A percentile compares a stretch with the other conserved stretches of the same genome.
phyloP scores from a whole-genome alignment of 2,113 vertebrate genomes.

The human (Homo sapiens) region DNA sequence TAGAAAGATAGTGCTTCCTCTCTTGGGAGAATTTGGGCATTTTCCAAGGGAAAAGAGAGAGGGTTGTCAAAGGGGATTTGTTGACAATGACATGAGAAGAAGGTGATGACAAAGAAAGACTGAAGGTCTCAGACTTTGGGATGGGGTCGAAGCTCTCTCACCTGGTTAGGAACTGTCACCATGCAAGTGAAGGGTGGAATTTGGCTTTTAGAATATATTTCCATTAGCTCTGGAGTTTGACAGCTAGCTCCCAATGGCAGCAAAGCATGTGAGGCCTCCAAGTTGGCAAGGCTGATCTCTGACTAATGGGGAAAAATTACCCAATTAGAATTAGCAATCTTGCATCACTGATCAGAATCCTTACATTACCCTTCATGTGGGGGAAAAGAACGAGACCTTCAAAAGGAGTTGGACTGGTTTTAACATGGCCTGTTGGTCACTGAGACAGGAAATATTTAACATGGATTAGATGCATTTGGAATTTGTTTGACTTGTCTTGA shows the following conservation, averaged over 20 bases:
- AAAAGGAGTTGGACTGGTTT: constrained; percentile 55
- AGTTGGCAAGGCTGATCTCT: constrained; percentile 58
- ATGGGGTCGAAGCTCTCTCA: neutral
- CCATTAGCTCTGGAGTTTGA: constrained; percentile 31
- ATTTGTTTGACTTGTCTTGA: constrained; percentile 45
- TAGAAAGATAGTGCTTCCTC: constrained; percentile 1
- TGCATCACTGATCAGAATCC: constrained; percentile 56
- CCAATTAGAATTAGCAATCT: constrained; percentile 60
- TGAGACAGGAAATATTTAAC: constrained; percentile 41
- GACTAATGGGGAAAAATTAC: constrained; percentile 75
- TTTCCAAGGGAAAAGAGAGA: constrained; percentile 16
- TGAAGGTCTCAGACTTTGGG: neutral
- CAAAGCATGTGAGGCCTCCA: constrained; percentile 20
- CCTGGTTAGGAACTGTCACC: neutral
- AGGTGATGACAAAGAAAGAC: neutral
- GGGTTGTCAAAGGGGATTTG: neutral
- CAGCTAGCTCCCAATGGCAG: neutral
- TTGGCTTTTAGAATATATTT: constrained; percentile 57
- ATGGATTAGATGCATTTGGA: constrained; percentile 51
- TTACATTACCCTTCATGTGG: constrained; percentile 59
- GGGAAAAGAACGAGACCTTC: constrained; percentile 38
- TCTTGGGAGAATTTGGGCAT: neutral
- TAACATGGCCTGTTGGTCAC: constrained; percentile 59
- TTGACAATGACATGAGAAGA: neutral
- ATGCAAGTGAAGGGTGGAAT: neutral